Evolutionary conservation across 2,113 vertebrate genomes (phyloP).

Genomic region (Pycnonotus jocosus): DNA sequence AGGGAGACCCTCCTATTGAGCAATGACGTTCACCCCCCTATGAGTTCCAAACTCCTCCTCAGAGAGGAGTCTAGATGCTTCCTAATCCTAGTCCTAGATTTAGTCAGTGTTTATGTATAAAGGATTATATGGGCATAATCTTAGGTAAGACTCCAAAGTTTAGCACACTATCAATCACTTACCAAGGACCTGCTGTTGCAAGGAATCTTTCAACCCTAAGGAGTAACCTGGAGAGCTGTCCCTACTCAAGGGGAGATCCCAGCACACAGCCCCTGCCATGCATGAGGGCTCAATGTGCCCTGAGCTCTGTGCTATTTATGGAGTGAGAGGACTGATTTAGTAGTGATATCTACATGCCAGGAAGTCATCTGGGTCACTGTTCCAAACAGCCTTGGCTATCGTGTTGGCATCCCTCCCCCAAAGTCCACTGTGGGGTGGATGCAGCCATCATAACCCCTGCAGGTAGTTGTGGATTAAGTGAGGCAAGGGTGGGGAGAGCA

Average conservation of each 20-base stretch:
- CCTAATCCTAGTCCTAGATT: not conserved
- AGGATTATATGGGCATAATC: not conserved
- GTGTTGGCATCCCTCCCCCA: not conserved
- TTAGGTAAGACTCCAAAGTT: not conserved
- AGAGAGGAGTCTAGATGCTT: too few relatives aligned
- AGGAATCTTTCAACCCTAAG: not conserved
- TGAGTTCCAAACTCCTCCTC: not conserved
- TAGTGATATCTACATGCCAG: not conserved
- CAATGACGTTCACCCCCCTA: not conserved
- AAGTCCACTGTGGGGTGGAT: not conserved
- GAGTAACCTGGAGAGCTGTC: not conserved
- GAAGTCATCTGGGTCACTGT: not conserved
- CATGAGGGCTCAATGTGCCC: not conserved
- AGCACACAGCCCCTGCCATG: not conserved
- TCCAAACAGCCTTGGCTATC: not conserved
- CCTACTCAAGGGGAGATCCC: too few relatives aligned
- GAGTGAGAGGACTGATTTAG: not conserved
- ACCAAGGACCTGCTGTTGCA: not conserved
- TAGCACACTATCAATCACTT: not conserved
- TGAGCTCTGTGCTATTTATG: accelerated
- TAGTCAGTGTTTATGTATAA: not conserved
- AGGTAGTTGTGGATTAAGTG: too few relatives aligned
- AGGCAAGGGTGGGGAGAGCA: not conserved
- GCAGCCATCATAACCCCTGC: not conserved
- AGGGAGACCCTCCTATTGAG: not conserved